Evolutionary conservation across 2,797 vertebrate genomes (phyloP).

Genomic region (Cuniculus paca): DNA sequence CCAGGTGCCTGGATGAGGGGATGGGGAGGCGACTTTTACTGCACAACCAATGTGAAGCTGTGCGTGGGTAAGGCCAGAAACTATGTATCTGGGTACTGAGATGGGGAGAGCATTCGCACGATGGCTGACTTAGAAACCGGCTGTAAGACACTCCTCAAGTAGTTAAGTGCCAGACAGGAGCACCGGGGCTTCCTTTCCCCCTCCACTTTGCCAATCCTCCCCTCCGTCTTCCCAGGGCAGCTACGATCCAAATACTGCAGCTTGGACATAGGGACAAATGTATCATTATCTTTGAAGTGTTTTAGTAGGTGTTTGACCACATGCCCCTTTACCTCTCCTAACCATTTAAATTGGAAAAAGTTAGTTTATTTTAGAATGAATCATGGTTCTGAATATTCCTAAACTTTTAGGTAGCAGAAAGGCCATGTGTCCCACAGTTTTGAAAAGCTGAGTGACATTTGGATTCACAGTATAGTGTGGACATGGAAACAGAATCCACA

Average conservation of each 20-base stretch:
- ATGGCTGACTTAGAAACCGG: neutral
- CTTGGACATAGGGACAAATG: neutral
- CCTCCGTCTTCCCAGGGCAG: accelerated
- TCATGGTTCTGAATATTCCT: neutral
- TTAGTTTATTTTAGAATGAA: conserved; percentile 24
- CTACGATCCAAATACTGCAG: neutral
- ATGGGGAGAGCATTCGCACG: neutral
- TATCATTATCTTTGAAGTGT: neutral
- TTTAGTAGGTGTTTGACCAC: neutral
- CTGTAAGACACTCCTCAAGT: neutral
- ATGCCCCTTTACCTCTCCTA: neutral
- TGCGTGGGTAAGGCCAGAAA: neutral
- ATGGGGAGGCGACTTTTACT: neutral
- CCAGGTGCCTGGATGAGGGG: neutral
- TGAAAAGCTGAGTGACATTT: conserved; percentile 16
- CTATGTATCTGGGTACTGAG: neutral
- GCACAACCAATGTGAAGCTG: neutral
- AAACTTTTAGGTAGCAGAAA: neutral
- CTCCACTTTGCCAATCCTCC: neutral
- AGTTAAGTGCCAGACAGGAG: neutral
- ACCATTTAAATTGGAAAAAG: neutral
- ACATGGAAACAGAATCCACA: neutral
- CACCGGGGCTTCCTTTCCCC: neutral
- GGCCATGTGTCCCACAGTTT: neutral
- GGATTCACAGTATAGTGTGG: neutral